Conservation (phyloP, 2,113 vertebrate species). For the Ptyas mucosa region DNA sequence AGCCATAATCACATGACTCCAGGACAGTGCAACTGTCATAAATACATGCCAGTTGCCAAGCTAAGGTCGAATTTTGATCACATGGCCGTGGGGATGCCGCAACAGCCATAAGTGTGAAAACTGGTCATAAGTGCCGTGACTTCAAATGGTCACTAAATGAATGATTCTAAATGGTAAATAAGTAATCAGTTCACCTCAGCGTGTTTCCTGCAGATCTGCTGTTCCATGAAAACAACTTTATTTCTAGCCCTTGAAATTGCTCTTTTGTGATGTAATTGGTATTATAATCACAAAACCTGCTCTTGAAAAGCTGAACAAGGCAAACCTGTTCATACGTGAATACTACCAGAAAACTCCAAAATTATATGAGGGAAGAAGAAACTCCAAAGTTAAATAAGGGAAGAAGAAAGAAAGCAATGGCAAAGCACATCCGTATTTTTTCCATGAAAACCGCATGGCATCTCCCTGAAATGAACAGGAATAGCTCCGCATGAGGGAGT, state of each 20-base stretch:
- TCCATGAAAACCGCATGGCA: not conserved
- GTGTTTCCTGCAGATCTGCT: not conserved
- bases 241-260: not conserved
- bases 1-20: not conserved
- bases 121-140: not conserved
- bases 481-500: not conserved
- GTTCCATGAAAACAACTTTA: not conserved
- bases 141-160: not conserved
- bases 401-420: not conserved
- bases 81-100: not conserved
- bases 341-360: not conserved
- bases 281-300: not conserved
- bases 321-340: not conserved
- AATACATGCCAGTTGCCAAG: not conserved
- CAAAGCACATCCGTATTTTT: not conserved
- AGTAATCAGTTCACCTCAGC: not conserved
- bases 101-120: not conserved
- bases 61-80: not conserved
- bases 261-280: not conserved
- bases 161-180: not conserved
- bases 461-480: not conserved
- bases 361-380: not conserved
- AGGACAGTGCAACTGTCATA: not conserved
- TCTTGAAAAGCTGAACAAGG: not conserved
- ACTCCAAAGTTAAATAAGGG: not conserved